Conservation (phyloP, 2,888 invertebrate genomes). For the Agonopterix alstromeriana region DNA sequence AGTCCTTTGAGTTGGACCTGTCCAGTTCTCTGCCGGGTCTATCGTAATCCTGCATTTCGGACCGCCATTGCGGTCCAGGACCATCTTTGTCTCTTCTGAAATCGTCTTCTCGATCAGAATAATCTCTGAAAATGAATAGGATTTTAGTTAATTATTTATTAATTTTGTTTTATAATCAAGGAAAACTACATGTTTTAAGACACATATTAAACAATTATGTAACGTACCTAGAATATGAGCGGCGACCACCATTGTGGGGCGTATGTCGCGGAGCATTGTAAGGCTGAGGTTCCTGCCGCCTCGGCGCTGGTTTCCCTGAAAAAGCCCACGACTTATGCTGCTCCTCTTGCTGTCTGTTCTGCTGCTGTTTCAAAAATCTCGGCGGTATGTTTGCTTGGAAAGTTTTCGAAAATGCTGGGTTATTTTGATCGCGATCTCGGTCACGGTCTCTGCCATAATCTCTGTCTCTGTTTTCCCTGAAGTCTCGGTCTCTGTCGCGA, state of each 20-base stretch:
- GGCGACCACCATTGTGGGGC: slow-evolving; percentile 56
- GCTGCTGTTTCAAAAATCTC: slow-evolving; percentile 87
- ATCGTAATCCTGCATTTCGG: slow-evolving; percentile 71
- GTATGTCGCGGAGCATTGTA: slow-evolving; percentile 60
- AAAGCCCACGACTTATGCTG: slow-evolving; percentile 66
- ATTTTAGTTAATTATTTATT: neutral
- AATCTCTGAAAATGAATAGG: slow-evolving; percentile 48
- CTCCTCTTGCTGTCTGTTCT: slow-evolving; percentile 68
- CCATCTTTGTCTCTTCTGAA: slow-evolving; percentile 63
- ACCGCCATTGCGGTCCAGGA: slow-evolving; percentile 64
- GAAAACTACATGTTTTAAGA: neutral
- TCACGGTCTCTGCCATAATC: slow-evolving; percentile 41
- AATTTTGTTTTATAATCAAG: neutral
- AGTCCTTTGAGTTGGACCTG: slow-evolving; percentile 67
- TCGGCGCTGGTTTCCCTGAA: slow-evolving; percentile 50
- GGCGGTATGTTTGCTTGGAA: slow-evolving; percentile 92
- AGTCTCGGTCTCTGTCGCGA: slow-evolving; percentile 36
- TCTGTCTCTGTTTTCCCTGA: slow-evolving; percentile 28
- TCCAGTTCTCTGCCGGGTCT: slow-evolving; percentile 59
- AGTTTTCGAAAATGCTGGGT: slow-evolving; percentile 81
- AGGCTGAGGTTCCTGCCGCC: slow-evolving; percentile 55
- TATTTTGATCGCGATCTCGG: slow-evolving; percentile 71
- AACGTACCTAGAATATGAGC: slow-evolving; percentile 62
- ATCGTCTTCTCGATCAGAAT: slow-evolving; percentile 68
- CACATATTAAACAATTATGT: neutral